These are phyloP conservation scores for Oopsacas minuta DNA, from an alignment of 37 sponge, comb jelly and placozoan species.

Conservation along the genomic window DNA sequence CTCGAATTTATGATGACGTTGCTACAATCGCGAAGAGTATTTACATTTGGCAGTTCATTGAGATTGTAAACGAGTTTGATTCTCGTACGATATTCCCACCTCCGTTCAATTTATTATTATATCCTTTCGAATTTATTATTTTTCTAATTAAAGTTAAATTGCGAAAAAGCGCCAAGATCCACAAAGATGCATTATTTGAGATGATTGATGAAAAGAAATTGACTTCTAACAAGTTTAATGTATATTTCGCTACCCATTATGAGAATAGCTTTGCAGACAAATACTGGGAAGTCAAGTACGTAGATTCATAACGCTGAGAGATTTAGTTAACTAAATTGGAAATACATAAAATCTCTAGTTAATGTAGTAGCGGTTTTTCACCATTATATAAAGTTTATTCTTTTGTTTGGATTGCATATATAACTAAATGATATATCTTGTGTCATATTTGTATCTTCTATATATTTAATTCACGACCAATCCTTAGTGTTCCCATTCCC, in stretches of 20 bases:
- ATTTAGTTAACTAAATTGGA: too few species aligned
- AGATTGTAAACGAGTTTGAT: neutral
- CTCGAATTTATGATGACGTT: neutral
- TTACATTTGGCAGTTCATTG: neutral
- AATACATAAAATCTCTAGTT: too few species aligned
- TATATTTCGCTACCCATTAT: neutral
- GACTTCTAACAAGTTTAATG: neutral
- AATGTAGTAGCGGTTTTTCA: too few species aligned
- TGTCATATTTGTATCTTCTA: too few species aligned
- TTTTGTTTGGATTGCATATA: too few species aligned
- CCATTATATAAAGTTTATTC: too few species aligned
- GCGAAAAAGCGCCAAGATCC: neutral
- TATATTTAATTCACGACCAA: too few species aligned
- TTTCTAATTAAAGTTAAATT: neutral
- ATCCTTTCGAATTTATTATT: neutral
- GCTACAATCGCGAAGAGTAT: neutral
- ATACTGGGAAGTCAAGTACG: too few species aligned
- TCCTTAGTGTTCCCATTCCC: too few species aligned
- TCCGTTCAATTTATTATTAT: neutral
- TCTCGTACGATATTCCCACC: neutral
- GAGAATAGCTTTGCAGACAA: constrained; percentile 14
- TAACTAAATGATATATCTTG: too few species aligned
- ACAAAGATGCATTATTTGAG: neutral
- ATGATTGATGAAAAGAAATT: neutral
- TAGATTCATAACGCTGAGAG: too few species aligned